Conservation (phyloP, 2,888 invertebrate species). For the Pandemis heparana region DNA sequence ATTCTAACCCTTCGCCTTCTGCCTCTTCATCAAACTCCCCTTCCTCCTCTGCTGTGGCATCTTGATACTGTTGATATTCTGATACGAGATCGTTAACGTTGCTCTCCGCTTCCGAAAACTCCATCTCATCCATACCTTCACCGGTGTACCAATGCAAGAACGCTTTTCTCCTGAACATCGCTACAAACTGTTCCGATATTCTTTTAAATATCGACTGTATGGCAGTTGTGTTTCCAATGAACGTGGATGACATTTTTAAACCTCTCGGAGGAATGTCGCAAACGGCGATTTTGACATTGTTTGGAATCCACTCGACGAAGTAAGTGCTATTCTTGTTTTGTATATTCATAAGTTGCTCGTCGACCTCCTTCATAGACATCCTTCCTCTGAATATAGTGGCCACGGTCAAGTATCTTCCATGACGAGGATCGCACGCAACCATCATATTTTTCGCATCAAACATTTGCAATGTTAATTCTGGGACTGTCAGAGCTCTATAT, state of each 20-base stretch:
- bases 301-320: constrained; percentile 93
- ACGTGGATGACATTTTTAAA: constrained; percentile 94
- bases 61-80: constrained; percentile 92
- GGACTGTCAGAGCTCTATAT: constrained; percentile 95
- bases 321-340: constrained; percentile 92
- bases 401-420: constrained; percentile 95
- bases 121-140: constrained; percentile 97
- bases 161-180: constrained; percentile 98
- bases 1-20: constrained; percentile 81
- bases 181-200: constrained; percentile 93
- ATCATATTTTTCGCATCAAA: constrained; percentile 91
- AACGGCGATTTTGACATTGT: constrained; percentile 92
- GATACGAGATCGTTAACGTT: constrained; percentile 92
- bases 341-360: constrained; percentile 91
- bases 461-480: constrained; percentile 90
- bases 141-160: constrained; percentile 99
- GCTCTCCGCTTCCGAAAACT: constrained; percentile 96
- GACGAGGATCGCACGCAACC: constrained; percentile 97
- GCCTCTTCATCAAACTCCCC: constrained; percentile 85
- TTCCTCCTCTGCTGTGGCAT: constrained; percentile 85
- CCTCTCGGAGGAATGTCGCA: constrained; percentile 91
- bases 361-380: constrained; percentile 97
- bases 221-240: constrained; percentile 94
- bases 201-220: constrained; percentile 95
- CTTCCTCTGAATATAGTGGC: constrained; percentile 95